Conservation (phyloP, 1,140 invertebrate genomes). For the Drosophila ironensis region DNA sequence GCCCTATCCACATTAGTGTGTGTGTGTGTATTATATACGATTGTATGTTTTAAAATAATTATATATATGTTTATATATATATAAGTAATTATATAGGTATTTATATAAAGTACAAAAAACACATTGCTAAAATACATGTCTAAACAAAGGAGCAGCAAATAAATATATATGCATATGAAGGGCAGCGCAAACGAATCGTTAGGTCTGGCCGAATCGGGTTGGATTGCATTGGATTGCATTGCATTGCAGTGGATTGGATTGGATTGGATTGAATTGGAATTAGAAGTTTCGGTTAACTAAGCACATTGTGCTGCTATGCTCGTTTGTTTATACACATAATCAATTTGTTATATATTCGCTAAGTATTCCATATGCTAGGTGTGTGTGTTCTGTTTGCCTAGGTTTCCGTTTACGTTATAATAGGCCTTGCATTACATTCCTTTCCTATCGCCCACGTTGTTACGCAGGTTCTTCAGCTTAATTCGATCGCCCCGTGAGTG, state of each 20-base stretch:
- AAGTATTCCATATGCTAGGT: constrained; percentile 48
- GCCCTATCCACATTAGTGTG: constrained; percentile 51
- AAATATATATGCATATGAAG: constrained; percentile 62
- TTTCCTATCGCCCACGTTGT: not conserved
- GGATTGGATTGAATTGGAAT: constrained; percentile 9
- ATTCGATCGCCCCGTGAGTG: constrained; percentile 23
- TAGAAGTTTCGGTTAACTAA: constrained; percentile 58
- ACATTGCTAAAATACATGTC: constrained; percentile 59
- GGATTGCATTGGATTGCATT: not conserved
- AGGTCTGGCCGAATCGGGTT: constrained; percentile 11
- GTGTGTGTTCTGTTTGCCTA: constrained; percentile 29
- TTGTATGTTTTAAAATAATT: constrained; percentile 45
- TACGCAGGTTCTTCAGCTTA: constrained; percentile 34
- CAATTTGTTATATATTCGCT: constrained; percentile 57
- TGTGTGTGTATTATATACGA: constrained; percentile 55
- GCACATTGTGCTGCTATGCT: constrained; percentile 63
- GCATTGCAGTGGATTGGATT: not conserved
- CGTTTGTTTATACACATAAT: constrained; percentile 67
- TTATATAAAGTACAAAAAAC: constrained; percentile 62
- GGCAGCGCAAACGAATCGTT: constrained; percentile 26
- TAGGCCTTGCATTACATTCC: too few species aligned
- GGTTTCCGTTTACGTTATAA: constrained; percentile 11
- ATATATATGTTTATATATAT: constrained; percentile 32
- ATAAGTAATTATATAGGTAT: constrained; percentile 36
- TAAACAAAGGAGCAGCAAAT: constrained; percentile 67